These are phyloP conservation scores for Novumbra hubbsi DNA, from an alignment of 2,797 vertebrate genomes.

Conservation along the genomic window DNA sequence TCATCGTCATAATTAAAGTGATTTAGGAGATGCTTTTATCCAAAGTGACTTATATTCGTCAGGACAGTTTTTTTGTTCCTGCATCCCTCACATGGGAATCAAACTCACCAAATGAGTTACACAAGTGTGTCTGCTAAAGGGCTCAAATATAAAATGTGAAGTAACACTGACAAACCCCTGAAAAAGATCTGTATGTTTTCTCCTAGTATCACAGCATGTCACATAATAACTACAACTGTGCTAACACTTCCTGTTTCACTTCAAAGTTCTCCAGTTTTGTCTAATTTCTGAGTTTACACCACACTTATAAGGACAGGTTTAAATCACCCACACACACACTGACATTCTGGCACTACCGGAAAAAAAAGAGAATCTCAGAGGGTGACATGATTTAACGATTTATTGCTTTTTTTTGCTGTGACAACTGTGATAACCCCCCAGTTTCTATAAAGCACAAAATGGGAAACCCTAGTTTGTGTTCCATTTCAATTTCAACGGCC, in stretches of 20 bases:
- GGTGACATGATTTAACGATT: neutral
- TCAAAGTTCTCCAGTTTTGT: neutral
- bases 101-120: no score
- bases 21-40: no score
- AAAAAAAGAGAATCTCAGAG: conserved; percentile 14
- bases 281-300: neutral
- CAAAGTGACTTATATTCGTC: no score
- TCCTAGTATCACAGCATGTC: neutral
- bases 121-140: no score
- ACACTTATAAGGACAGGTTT: neutral
- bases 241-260: neutral
- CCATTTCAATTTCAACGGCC: conserved; percentile 13
- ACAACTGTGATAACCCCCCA: neutral
- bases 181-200: neutral
- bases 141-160: no score
- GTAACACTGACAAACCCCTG: neutral
- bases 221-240: neutral
- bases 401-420: conserved; percentile 1
- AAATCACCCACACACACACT: conserved; percentile 9
- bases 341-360: conserved; percentile 14
- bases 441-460: neutral
- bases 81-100: no score
- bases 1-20: no score
- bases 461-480: conserved; percentile 15
- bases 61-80: no score